Conservation (phyloP, 2,888 invertebrate genomes). For the Synergus gifuensis region DNA sequence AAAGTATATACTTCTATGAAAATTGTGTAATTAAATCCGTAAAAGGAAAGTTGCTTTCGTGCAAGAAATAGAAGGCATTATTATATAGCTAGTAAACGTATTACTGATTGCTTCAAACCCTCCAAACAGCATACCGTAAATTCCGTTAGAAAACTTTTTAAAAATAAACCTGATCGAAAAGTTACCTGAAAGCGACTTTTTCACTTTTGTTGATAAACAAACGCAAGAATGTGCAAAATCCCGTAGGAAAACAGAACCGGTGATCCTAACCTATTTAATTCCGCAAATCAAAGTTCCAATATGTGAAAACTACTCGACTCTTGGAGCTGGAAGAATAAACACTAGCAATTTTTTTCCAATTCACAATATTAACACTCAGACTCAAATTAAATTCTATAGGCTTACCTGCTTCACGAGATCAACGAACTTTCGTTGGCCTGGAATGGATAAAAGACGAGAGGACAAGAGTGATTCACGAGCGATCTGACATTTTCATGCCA, state of each 20-base stretch:
- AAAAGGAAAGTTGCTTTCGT: constrained; percentile 38
- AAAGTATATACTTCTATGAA: constrained; percentile 25
- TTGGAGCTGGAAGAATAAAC: constrained; percentile 9
- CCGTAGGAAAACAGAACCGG: constrained; percentile 46
- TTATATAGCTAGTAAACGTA: background rate
- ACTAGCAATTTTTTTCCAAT: background rate
- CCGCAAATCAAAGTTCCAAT: constrained; percentile 41
- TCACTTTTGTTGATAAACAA: constrained; percentile 31
- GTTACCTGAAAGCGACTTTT: background rate
- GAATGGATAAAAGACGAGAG: constrained; percentile 54
- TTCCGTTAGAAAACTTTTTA: background rate
- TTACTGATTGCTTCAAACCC: background rate
- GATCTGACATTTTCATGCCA: constrained; percentile 67
- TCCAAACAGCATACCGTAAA: background rate
- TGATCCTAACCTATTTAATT: constrained; percentile 57
- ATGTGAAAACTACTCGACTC: background rate
- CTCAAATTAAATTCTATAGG: background rate
- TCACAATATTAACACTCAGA: constrained; percentile 7
- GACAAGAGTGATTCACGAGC: constrained; percentile 66
- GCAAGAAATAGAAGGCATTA: constrained; percentile 31
- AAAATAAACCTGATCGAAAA: background rate
- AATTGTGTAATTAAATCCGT: constrained; percentile 33
- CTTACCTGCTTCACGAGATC: constrained; percentile 61
- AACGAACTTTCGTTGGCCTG: constrained; percentile 48
- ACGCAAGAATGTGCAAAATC: constrained; percentile 9